A percentile compares a stretch with the other conserved stretches of the same genome.
Evolutionary conservation across 2,888 invertebrate species (phyloP).

Genomic region (Drosophila mercatorum): DNA sequence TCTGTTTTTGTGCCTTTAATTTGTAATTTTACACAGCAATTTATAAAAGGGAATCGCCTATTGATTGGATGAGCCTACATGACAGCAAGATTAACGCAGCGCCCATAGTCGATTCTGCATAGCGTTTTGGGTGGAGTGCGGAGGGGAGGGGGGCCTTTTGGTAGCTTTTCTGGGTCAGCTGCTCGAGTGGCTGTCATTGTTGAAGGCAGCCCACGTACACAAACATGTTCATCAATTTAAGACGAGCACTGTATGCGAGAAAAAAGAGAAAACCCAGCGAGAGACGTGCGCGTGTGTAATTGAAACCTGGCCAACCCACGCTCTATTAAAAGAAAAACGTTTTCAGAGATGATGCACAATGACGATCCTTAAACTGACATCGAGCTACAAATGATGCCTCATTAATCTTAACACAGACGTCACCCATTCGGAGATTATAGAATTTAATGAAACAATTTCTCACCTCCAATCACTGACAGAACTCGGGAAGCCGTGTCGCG

Average conservation of each 20-base stretch:
- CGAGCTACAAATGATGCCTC: slow-evolving; percentile 53
- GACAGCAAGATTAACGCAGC: slow-evolving; percentile 58
- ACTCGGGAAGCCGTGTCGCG: slow-evolving; percentile 62
- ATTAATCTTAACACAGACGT: slow-evolving; percentile 60
- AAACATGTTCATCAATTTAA: slow-evolving; percentile 63
- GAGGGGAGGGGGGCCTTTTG: slow-evolving; percentile 15
- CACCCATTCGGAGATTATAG: slow-evolving; percentile 14
- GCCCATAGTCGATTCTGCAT: slow-evolving; percentile 45
- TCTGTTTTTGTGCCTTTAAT: slow-evolving; percentile 53
- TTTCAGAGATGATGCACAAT: slow-evolving; percentile 46
- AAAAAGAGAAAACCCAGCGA: slow-evolving; percentile 48
- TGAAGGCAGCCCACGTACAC: slow-evolving; percentile 50
- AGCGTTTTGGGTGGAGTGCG: slow-evolving; percentile 17
- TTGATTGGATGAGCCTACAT: slow-evolving; percentile 70
- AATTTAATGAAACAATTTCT: slow-evolving; percentile 29
- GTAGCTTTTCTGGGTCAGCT: slow-evolving; percentile 57
- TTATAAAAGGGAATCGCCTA: slow-evolving; percentile 58
- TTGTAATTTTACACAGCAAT: slow-evolving; percentile 76
- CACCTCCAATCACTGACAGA: slow-evolving; percentile 36
- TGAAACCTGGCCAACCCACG: slow-evolving; percentile 75
- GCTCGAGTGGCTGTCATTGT: slow-evolving; percentile 35
- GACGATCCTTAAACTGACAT: slow-evolving; percentile 63
- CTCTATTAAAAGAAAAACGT: slow-evolving; percentile 50
- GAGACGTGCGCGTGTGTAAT: slow-evolving; percentile 56
- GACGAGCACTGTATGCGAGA: slow-evolving; percentile 38